Evolutionary conservation across 2,888 invertebrate species (phyloP).

Genomic region (Euproctis similis): DNA sequence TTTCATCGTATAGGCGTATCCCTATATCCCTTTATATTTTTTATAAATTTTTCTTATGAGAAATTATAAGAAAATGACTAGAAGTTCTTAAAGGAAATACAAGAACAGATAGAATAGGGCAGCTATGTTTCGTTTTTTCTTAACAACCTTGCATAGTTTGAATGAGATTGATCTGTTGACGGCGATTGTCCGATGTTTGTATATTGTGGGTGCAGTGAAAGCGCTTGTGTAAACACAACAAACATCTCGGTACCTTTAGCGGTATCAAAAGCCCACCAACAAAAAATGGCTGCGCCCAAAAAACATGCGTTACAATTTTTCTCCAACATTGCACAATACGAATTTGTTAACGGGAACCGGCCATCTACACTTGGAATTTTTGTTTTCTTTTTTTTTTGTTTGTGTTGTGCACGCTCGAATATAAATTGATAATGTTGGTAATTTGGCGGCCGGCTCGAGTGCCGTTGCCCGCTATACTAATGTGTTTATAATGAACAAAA

Average conservation of each 20-base stretch:
- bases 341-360: constrained; percentile 73
- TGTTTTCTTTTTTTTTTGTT: too few species aligned
- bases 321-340: constrained; percentile 74
- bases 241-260: constrained; percentile 52
- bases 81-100: too few species aligned
- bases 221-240: constrained; percentile 54
- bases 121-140: too few species aligned
- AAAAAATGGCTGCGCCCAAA: constrained; percentile 52
- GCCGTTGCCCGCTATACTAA: constrained; percentile 73
- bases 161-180: too few species aligned
- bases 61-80: too few species aligned
- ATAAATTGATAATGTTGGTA: constrained; percentile 75
- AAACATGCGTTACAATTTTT: constrained; percentile 71
- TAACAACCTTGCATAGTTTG: too few species aligned
- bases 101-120: too few species aligned
- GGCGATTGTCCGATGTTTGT: too few species aligned
- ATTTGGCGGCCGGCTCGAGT: constrained; percentile 68
- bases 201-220: constrained; percentile 58
- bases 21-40: too few species aligned
- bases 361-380: constrained; percentile 71
- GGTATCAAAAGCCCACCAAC: constrained; percentile 60
- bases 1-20: too few species aligned
- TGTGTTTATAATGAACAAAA: constrained; percentile 73
- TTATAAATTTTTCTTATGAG: too few species aligned
- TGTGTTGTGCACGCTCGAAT: constrained; percentile 59